These are phyloP conservation scores for Petromus typicus DNA, from an alignment of 2,113 vertebrate genomes.

Conservation along the genomic window DNA sequence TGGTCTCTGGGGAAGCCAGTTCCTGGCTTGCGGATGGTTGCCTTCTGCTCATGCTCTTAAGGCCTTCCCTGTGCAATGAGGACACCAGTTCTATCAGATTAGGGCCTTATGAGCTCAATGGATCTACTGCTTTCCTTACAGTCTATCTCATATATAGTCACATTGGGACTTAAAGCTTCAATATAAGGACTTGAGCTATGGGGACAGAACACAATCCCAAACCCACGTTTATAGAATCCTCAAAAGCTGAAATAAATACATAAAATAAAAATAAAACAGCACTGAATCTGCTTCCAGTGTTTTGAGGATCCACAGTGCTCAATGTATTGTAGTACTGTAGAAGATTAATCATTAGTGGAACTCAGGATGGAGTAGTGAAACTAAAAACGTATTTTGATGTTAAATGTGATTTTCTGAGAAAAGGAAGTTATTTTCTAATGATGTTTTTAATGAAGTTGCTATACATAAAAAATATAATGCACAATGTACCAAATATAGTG, in stretches of 20 bases:
- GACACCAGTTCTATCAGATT: not conserved
- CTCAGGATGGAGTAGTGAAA: not conserved
- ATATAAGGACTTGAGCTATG: not conserved
- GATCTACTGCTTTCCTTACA: not conserved
- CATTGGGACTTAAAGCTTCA: not conserved
- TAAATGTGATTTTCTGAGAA: not conserved
- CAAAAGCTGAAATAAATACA: not conserved
- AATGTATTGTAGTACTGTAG: not conserved
- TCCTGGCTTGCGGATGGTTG: not conserved
- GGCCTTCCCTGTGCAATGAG: not conserved
- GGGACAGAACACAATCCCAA: not conserved
- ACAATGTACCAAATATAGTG: not conserved
- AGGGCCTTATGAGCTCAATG: not conserved
- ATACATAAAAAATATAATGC: not conserved
- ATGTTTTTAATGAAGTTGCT: not conserved
- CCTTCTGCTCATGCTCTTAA: not conserved
- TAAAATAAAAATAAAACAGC: not conserved
- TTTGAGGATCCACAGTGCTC: not conserved
- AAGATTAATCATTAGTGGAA: not conserved
- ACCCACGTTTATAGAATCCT: not conserved
- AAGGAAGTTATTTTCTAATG: not conserved
- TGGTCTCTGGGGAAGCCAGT: not conserved
- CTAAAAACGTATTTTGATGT: not conserved
- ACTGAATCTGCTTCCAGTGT: not conserved
- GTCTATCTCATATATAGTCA: not conserved